Evolutionary conservation across 2,888 invertebrate genomes (phyloP), one percentile per base, ranked within the genome.

Genomic region (Dasysyrphus tricinctus): DNA sequence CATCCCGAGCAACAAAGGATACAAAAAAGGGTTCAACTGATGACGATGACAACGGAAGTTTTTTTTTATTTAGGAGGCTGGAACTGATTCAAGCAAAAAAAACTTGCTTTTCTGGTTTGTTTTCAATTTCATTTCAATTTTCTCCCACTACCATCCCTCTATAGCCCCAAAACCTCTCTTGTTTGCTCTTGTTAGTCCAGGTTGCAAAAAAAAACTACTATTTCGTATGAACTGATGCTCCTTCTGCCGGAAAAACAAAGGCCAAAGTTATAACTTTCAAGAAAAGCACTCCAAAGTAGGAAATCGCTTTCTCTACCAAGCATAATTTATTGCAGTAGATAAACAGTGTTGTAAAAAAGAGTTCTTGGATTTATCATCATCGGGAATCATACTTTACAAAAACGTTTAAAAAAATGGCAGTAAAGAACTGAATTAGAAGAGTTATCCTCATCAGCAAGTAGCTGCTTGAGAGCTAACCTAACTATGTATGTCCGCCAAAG

Each of bases 51-150:
- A 74, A 69, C 24, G 69, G 19, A 42, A 42, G 39, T 24, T 56
- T 75, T 56, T 32, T 67, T 42, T 65, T 65, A 34, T 63, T 65
- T 47, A 39, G 24, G 37, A 44, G 57, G 37, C 56, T 54, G 72
- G 3, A 32, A 24, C 57, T 49, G n/a, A 49, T 37, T 44, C 12
- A 44, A 59, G 11, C 34, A n/a, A 34, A 51, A 44, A 34, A 77
- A 72, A 74, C 73, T 80, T 80, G 61, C 77, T 54, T 85, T 80
- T 77, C 69, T 77, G 63, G 80, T 77, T 77, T 80, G 80, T 85
- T 85, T 85, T 85, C 85, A 85, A 85, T 85, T 85, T 85, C 80
- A 77, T 80, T 80, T 85, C 74, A 85, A 81, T 85, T 80, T 78
- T 69, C 77, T 57, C 54, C 24, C 29, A 19, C 57, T 49, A 44